A percentile compares a stretch with the other conserved stretches of the same genome.
Conservation (phyloP, 2,797 vertebrate genomes). For the Neosalanx taihuensis region DNA sequence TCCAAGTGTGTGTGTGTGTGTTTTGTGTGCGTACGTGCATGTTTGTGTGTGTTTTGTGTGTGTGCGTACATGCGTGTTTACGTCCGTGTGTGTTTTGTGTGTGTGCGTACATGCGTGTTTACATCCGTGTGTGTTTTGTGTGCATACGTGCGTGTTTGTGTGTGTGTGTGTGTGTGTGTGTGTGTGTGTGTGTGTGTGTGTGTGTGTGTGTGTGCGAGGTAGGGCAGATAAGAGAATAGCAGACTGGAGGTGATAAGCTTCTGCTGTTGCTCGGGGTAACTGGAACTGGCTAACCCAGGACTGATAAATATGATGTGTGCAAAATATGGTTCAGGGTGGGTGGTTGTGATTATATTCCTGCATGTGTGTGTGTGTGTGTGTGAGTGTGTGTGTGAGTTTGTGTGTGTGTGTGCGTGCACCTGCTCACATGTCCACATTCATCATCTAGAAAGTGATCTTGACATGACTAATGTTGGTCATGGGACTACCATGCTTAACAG, state of each 20-base stretch:
- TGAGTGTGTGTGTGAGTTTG: not conserved
- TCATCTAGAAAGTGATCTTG: not conserved
- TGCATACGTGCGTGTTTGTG: conserved; percentile 30
- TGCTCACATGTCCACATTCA: not conserved
- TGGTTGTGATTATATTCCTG: conserved; percentile 4
- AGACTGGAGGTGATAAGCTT: conserved; percentile 63
- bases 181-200: conserved; percentile 20
- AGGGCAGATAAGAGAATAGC: conserved; percentile 66
- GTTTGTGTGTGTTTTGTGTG: conserved; percentile 23
- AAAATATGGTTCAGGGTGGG: not conserved
- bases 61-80: conserved; percentile 15
- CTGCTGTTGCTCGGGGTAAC: conserved; percentile 66
- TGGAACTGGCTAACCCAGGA: conserved; percentile 56
- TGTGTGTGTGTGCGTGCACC: not conserved
- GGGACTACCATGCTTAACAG: no score
- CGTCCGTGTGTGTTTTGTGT: conserved; percentile 28
- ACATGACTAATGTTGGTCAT: no score
- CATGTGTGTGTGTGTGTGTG: not conserved
- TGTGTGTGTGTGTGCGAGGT: conserved; percentile 60
- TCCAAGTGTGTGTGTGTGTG: conserved; percentile 10
- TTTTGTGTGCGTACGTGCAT: conserved; percentile 18
- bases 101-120: conserved; percentile 50
- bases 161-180: conserved; percentile 22
- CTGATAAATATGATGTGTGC: conserved; percentile 43
- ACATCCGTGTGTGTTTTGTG: conserved; percentile 15